A percentile compares a stretch with the other conserved stretches of the same genome.
Conservation (phyloP, 2,113 vertebrate genomes). For the Himantopus leucocephalus region DNA sequence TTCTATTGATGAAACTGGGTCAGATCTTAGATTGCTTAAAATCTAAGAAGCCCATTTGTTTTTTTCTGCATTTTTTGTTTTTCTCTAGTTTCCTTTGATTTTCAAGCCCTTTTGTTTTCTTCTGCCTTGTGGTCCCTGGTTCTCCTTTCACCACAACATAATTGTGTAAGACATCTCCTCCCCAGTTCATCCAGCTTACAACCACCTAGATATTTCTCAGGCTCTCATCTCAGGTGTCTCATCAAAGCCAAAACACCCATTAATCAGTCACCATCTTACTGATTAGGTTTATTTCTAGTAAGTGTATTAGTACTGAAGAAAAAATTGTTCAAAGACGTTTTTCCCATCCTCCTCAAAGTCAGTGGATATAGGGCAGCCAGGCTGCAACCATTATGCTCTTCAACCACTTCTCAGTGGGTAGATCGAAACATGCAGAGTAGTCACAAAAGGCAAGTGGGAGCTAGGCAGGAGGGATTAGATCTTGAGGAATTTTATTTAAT, state of each 20-base stretch:
- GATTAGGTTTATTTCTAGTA: not conserved
- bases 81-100: not conserved
- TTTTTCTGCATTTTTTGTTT: not conserved
- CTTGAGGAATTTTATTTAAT: conserved; percentile 47
- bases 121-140: not conserved
- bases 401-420: not conserved
- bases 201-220: not conserved
- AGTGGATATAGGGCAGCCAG: not conserved
- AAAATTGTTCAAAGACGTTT: not conserved
- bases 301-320: not conserved
- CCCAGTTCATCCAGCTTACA: not conserved
- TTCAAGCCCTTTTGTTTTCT: not conserved
- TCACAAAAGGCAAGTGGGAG: conserved; percentile 32
- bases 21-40: not conserved
- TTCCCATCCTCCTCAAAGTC: conserved; percentile 2
- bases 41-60: not conserved
- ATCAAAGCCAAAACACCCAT: not conserved
- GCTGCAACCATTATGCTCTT: not conserved
- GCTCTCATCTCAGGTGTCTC: not conserved
- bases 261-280: not conserved
- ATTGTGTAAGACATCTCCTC: not conserved
- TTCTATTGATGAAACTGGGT: not conserved
- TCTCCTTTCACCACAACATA: not conserved
- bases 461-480: not conserved
- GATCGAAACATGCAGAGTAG: not conserved